phyloP scores from a whole-genome alignment of 1,140 invertebrate genomes.

The Leptinotarsa undecemlineata region DNA sequence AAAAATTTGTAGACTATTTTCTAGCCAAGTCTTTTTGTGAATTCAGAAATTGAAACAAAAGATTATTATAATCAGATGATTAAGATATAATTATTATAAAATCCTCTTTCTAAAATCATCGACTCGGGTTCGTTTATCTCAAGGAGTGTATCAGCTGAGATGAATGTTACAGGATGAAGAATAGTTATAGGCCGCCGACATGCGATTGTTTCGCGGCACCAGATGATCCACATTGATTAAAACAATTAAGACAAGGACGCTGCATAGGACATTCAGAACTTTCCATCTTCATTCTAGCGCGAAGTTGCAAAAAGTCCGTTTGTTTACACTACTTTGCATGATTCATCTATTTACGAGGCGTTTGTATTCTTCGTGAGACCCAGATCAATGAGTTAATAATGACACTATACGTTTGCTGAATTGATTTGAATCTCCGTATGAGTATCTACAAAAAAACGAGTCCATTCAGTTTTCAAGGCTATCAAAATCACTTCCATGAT shows the following conservation, averaged over 20 bases:
- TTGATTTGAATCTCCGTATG: neutral
- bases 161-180: neutral
- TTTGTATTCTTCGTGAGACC: neutral
- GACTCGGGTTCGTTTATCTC: no score
- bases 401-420: neutral
- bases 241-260: neutral
- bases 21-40: no score
- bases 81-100: no score
- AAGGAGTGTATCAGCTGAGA: neutral
- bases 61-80: no score
- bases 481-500: no score
- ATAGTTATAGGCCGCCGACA: neutral
- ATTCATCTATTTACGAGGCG: neutral
- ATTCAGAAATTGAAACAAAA: no score
- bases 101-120: no score
- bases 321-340: neutral
- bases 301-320: neutral
- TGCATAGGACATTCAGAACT: neutral
- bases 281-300: constrained; percentile 3
- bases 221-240: constrained; percentile 4
- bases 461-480: no score
- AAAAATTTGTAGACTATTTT: no score
- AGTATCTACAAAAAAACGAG: no score
- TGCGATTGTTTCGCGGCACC: neutral
- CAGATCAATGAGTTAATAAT: neutral